phyloP scores from a whole-genome alignment of 2,797 vertebrate species.

The Craterocephalus amniculus region DNA sequence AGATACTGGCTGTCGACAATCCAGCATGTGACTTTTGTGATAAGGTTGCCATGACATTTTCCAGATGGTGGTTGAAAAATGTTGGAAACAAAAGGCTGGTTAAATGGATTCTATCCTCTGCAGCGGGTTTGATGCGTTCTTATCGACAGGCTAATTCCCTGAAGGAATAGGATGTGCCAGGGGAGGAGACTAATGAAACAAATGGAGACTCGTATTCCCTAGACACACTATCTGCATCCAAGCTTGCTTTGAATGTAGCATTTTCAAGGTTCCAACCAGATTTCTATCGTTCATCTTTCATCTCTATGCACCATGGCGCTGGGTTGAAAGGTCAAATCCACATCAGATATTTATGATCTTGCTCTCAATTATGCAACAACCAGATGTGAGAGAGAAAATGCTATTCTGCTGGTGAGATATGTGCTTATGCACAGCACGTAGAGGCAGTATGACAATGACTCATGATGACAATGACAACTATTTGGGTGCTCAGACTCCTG shows the following conservation, averaged over 20 bases:
- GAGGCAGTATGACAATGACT: conserved; percentile 52
- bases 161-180: conserved; percentile 73
- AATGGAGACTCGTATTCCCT: conserved; percentile 58
- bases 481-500: conserved; percentile 44
- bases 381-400: conserved; percentile 20
- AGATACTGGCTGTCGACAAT: conserved; percentile 45
- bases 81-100: conserved; percentile 74
- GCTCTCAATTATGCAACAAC: conserved; percentile 9
- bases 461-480: conserved; percentile 58
- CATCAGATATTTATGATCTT: conserved; percentile 47
- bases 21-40: conserved; percentile 57
- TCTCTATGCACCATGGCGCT: conserved; percentile 27
- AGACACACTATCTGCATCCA: conserved; percentile 28
- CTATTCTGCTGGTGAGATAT: conserved; percentile 22
- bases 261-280: conserved; percentile 17
- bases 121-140: conserved; percentile 67
- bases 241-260: conserved; percentile 15
- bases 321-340: conserved; percentile 63
- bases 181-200: conserved; percentile 71
- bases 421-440: conserved; percentile 22
- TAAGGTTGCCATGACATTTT: conserved; percentile 79
- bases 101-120: conserved; percentile 71
- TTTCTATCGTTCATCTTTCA: conserved; percentile 35
- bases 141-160: conserved; percentile 80
- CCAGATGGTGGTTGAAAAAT: conserved; percentile 68